Evolutionary conservation across 2,888 invertebrate species (phyloP), one percentile per base, ranked within the genome.

Genomic region (Hyposoter didymator): DNA sequence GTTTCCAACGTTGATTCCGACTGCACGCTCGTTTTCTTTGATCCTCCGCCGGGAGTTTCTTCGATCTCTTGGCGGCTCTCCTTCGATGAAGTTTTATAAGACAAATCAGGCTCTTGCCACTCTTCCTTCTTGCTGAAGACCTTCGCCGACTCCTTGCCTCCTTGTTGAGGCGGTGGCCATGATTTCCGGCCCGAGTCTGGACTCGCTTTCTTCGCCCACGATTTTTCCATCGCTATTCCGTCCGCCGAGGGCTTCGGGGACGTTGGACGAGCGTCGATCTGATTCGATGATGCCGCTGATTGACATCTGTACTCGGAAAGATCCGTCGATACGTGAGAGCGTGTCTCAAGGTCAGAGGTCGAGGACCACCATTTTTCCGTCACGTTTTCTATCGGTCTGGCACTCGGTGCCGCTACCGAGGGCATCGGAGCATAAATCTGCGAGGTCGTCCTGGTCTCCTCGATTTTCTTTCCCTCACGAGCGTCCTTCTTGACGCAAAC

Each of bases 171-270:
- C 49, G 95, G 95, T n/a, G 95, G 95, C 95, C 95, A 95, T 0
- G 94, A 93, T 87, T 95, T 95, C 82, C 95, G 94, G n/a, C 93
- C 90, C 47, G 94, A 92, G 0, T 94, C 94, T 43, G 94, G 93
- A 14, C 93, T 92, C 84, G 93, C 94, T 89, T 95, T 95, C 81
- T 95, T 94, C 3, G 96, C 95, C 96, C 96, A 96, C 0, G 96
- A 94, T 91, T 96, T 96, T 88, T 96, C 96, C 96, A 96, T 96
- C 80, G 95, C 95, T 66, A 96, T 90, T 0, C 95, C 96, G 90
- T 96, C 96, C 0, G 95, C 95, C 3, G 96, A 96, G 10, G 96
- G 96, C 84, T 95, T 95, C 0, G 94, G 93, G 0, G 94, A 94
- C 0, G 89, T 88, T 0, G 93, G 89, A 22, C 93, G 90, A 0